Percentiles rank a stretch among this genome's conserved stretches.
Conservation (phyloP, 2,113 vertebrate species). For the Rhombomys opimus region DNA sequence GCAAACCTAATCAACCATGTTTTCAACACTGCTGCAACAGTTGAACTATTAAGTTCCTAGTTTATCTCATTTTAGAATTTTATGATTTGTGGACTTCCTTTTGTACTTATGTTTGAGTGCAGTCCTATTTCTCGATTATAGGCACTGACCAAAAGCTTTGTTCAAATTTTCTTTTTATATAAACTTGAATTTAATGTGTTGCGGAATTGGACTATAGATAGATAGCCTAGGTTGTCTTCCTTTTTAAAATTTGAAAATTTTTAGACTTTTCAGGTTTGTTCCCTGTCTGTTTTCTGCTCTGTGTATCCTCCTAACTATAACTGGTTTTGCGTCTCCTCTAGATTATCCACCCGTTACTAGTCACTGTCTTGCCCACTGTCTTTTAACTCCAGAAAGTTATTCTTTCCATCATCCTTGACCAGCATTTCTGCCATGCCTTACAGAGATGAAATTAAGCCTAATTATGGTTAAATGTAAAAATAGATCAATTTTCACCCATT, state of each 20-base stretch:
- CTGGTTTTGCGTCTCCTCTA: neutral
- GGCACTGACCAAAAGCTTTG: neutral
- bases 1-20: neutral
- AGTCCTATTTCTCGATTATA: neutral
- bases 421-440: no score
- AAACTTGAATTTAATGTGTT: neutral
- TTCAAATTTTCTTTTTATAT: neutral
- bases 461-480: neutral
- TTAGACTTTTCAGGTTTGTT: neutral
- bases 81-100: fast-evolving
- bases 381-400: neutral
- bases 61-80: neutral
- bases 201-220: neutral
- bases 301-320: neutral
- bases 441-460: neutral
- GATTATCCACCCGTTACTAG: neutral
- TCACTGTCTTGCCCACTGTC: neutral
- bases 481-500: neutral
- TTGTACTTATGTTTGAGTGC: neutral
- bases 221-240: neutral
- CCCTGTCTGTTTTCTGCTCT: neutral
- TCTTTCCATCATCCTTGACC: neutral
- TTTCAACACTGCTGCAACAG: neutral
- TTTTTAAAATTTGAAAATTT: neutral
- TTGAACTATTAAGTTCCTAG: neutral